Evolutionary conservation across 2,888 invertebrate genomes (phyloP), one percentile per base, ranked within the genome.

Genomic region (Hartigia nigra): DNA sequence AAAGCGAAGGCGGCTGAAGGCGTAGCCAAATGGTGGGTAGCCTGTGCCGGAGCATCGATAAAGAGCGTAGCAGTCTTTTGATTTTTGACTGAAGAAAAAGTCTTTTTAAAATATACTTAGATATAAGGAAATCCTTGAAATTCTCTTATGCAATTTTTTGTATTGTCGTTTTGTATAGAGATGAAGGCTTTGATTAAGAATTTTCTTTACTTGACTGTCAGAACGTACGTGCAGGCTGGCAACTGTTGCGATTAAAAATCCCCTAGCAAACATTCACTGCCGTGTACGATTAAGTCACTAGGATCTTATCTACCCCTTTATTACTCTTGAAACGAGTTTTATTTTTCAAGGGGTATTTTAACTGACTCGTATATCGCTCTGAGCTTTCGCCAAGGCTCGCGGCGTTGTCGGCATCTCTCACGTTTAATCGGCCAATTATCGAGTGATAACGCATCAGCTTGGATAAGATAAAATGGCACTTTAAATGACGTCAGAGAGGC

Each of bases 1-100:
- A 88, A 88, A 88, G 82, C 85, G 80, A 84, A 84, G 82, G 81
- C 81, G 79, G 72, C 14, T 72, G 31, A 32, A 79, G 83, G 82
- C 83, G 82, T 81, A 81, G 80, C 81, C 84, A 82, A 85, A 83
- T 85, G 82, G 23, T 55, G 39, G 39, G n/a, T n/a, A n/a, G n/a
- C n/a, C 39, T 14, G 5, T 34, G 34, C 34, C 1, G 14, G 39
- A 5, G 5, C 39, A 23, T 55, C 39, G 23, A 55, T 55, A 55
- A 55, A 9, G 23, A 55, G 39, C 4, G 5, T 55, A 1, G 23
- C 5, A 14, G 9, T 23, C 23, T 23, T 55, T 55, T 23, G 39
- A 23, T 23, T 23, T 55, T 14, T 1, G 5, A 1, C 23, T 39
- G 39, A 9, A 55, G 9, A 5, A 39, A 39, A 1, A 23, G 9